Percentiles rank a stretch among this genome's conserved stretches.
phyloP scores from a whole-genome alignment of 1,140 invertebrate species.

The Atta texana region DNA sequence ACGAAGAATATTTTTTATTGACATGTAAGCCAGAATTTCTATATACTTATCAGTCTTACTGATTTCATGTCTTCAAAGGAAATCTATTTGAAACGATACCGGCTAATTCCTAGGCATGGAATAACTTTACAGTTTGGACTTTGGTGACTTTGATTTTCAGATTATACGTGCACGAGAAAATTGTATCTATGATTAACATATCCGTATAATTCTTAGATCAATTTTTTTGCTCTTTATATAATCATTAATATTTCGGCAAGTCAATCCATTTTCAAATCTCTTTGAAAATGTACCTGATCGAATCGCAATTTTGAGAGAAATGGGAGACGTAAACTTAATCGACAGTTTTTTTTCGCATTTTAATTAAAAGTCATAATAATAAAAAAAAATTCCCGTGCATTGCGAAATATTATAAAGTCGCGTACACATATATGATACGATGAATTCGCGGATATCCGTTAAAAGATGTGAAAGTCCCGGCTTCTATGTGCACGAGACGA shows the following conservation, averaged over 20 bases:
- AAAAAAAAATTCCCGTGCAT: background rate
- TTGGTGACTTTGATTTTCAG: slow-evolving; percentile 54
- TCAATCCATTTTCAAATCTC: background rate
- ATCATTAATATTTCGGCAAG: slow-evolving; percentile 2
- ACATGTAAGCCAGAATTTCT: background rate
- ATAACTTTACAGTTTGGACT: slow-evolving; percentile 68
- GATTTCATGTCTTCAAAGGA: background rate
- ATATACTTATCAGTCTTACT: background rate
- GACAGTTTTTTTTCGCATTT: background rate
- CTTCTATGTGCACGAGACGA: background rate
- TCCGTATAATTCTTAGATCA: background rate
- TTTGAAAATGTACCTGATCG: background rate
- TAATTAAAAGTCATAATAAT: background rate
- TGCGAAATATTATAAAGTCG: background rate
- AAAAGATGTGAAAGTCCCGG: background rate
- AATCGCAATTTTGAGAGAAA: background rate
- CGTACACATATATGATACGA: background rate
- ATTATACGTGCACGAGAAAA: slow-evolving; percentile 26
- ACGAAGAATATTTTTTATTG: background rate
- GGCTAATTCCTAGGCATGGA: slow-evolving; percentile 71
- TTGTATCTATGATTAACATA: slow-evolving; percentile 10
- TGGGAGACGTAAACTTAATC: background rate
- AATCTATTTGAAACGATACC: slow-evolving; percentile 5
- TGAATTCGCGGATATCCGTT: background rate
- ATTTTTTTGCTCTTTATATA: background rate